Evolutionary conservation across 1,140 invertebrate genomes (phyloP).

Genomic region (Harlomillsia oculata): DNA sequence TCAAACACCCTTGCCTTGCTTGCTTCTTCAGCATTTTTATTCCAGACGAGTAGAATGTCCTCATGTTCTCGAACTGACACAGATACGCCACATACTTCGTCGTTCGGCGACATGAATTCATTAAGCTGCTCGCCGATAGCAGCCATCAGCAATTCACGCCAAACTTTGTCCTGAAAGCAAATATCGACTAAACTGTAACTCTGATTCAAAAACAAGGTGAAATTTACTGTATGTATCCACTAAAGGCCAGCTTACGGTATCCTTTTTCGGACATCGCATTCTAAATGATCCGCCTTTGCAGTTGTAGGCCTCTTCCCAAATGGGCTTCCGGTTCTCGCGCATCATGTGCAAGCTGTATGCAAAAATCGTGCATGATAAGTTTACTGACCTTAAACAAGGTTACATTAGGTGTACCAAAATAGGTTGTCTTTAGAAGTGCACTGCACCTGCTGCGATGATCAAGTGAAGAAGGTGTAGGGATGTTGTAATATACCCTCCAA

Average conservation of each 20-base stretch:
- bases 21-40: conserved; percentile 43
- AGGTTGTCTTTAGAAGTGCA: neutral
- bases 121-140: conserved; percentile 57
- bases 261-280: conserved; percentile 51
- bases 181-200: neutral
- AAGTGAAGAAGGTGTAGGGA: conserved; percentile 41
- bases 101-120: conserved; percentile 46
- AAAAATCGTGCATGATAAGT: too few species aligned
- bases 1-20: conserved; percentile 43
- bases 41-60: conserved; percentile 55
- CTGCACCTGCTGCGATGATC: conserved; percentile 39
- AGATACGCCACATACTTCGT: conserved; percentile 54
- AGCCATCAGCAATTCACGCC: conserved; percentile 56
- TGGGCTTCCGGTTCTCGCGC: conserved; percentile 50
- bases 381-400: conserved; percentile 38
- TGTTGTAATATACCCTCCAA: conserved; percentile 55
- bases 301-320: conserved; percentile 57
- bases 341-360: conserved; percentile 56
- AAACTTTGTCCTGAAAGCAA: conserved; percentile 45
- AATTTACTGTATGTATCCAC: too few species aligned
- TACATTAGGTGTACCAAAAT: conserved; percentile 18
- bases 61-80: conserved; percentile 53
- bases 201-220: neutral
- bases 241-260: conserved; percentile 49
- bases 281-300: conserved; percentile 55